Evolutionary conservation across 2,888 invertebrate species (phyloP).

Genomic region (Acrobeloides nanus): DNA sequence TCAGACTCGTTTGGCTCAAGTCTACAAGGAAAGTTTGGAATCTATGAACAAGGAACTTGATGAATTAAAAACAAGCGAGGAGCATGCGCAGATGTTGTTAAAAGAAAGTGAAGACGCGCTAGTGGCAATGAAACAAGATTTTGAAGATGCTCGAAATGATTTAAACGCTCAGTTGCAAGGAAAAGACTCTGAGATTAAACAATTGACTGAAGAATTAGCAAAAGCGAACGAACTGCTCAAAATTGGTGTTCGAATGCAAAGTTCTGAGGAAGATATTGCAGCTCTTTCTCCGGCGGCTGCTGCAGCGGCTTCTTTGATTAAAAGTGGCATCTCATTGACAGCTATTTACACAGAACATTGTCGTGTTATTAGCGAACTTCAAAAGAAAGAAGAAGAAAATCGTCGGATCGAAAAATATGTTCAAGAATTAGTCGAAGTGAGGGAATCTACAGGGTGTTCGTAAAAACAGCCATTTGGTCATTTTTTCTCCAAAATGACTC

Average conservation of each 20-base stretch:
- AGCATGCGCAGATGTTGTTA: constrained; percentile 4
- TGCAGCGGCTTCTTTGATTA: constrained; percentile 33
- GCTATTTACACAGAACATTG: constrained; percentile 36
- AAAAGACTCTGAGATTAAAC: constrained; percentile 2
- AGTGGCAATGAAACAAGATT: too few relatives aligned
- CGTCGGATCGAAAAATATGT: constrained; percentile 29
- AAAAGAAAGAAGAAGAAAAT: constrained; percentile 25
- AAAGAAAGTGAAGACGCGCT: constrained; percentile 14
- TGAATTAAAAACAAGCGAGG: constrained; percentile 12
- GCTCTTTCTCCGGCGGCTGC: constrained; percentile 40
- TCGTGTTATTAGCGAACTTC: constrained; percentile 31
- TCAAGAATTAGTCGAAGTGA: constrained; percentile 28
- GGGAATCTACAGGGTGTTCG: too few relatives aligned
- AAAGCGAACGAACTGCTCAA: constrained; percentile 33
- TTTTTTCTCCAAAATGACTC: too few relatives aligned
- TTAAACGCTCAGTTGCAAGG: neutral
- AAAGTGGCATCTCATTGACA: constrained; percentile 35
- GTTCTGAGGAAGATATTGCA: constrained; percentile 19
- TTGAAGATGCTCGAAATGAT: too few relatives aligned
- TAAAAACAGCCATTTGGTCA: too few relatives aligned
- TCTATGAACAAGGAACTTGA: constrained; percentile 8
- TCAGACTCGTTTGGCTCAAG: constrained; percentile 17
- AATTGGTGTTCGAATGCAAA: constrained; percentile 12
- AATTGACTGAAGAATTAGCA: neutral
- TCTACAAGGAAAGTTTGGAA: constrained; percentile 15